These are phyloP conservation scores for Aurelia sp. DNA, from an alignment of 30 jellyfish, hydroid and myxozoan species.

Conservation along the genomic window DNA sequence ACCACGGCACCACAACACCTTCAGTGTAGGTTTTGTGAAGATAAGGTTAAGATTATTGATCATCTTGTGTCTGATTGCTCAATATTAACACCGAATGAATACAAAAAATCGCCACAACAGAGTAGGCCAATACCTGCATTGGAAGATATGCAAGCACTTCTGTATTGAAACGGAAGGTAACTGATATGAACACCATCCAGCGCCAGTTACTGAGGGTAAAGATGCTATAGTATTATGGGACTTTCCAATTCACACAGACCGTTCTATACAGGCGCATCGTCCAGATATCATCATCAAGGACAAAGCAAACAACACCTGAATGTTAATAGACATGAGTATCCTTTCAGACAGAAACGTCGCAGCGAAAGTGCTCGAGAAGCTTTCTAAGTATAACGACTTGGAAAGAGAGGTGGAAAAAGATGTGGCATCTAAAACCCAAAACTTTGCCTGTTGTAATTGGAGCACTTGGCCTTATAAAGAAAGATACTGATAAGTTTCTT, in stretches of 20 bases:
- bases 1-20: too few relatives aligned
- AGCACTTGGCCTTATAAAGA: too few relatives aligned
- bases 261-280: conserved; percentile 28
- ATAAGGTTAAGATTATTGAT: conserved; percentile 7
- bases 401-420: conserved; percentile 19
- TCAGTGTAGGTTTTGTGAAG: conserved; percentile 27
- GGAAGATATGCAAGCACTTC: conserved; percentile 28
- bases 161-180: conserved; percentile 15
- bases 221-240: too few relatives aligned
- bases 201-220: too few relatives aligned
- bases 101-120: too few relatives aligned
- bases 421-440: conserved; percentile 21
- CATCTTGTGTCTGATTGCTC: too few relatives aligned
- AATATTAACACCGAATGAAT: too few relatives aligned
- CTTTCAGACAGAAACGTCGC: conserved; percentile 33
- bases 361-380: conserved; percentile 24
- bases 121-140: too few relatives aligned
- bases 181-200: too few relatives aligned
- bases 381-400: conserved; percentile 20
- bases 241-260: conserved; percentile 41
- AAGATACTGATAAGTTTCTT: too few relatives aligned
- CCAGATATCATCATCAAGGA: conserved; percentile 54
- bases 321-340: conserved; percentile 33
- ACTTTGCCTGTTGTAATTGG: too few relatives aligned
- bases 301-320: not conserved